phyloP scores from a whole-genome alignment of 2,888 invertebrate species.

The Acrocyrtus sp. region DNA sequence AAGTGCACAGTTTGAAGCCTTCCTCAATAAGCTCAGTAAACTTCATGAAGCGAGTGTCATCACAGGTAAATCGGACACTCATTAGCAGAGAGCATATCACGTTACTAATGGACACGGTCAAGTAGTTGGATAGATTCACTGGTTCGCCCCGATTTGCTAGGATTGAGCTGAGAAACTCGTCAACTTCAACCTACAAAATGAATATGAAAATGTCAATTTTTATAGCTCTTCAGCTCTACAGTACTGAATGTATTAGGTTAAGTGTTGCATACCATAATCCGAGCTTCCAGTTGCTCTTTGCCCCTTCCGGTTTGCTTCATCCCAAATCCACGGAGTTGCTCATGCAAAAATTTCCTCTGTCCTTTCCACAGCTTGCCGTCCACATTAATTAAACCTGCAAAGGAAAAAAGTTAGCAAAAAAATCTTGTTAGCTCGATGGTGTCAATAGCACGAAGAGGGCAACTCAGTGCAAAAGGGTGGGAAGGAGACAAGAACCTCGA shows the following conservation, averaged over 20 bases:
- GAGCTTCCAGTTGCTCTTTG: conserved; percentile 82
- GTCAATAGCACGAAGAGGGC: conserved; percentile 3
- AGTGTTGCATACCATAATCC: conserved; percentile 77
- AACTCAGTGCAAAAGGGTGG: background rate
- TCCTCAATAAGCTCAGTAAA: conserved; percentile 90
- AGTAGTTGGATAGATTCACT: conserved; percentile 78
- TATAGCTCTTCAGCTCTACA: background rate
- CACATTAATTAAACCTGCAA: conserved; percentile 85
- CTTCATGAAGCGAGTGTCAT: conserved; percentile 80
- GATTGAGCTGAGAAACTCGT: conserved; percentile 74
- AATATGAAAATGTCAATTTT: background rate
- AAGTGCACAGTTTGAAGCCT: conserved; percentile 87
- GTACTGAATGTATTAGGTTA: too few species aligned
- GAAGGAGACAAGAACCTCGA: too few species aligned
- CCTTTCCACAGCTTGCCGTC: conserved; percentile 91
- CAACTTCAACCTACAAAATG: conserved; percentile 75
- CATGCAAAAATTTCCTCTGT: conserved; percentile 87
- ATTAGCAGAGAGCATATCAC: conserved; percentile 91
- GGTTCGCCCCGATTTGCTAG: conserved; percentile 75
- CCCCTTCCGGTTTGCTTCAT: conserved; percentile 87
- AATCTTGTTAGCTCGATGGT: conserved; percentile 5
- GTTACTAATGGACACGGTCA: conserved; percentile 87
- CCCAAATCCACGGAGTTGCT: conserved; percentile 80
- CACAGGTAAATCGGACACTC: conserved; percentile 84
- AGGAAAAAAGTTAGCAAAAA: background rate